A percentile compares a stretch with the other conserved stretches of the same genome.
Evolutionary conservation across 2,113 vertebrate species (phyloP).

Genomic region (Calonectris borealis): DNA sequence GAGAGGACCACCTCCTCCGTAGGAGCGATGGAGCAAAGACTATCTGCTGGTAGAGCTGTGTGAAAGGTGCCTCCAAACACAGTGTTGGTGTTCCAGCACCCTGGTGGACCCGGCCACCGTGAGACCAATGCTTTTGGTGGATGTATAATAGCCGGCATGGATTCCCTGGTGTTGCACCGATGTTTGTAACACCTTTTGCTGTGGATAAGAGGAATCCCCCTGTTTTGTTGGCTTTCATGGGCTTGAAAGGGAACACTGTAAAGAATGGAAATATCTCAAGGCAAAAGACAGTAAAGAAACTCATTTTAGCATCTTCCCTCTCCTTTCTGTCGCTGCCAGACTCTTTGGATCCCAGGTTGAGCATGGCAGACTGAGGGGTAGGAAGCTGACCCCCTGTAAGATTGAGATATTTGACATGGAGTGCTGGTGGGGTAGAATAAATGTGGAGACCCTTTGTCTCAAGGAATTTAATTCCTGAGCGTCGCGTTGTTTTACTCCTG

Average conservation of each 20-base stretch:
- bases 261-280: background rate
- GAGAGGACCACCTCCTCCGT: background rate
- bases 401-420: background rate
- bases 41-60: background rate
- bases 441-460: background rate
- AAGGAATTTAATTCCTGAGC: background rate
- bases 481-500: background rate
- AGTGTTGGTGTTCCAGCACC: background rate
- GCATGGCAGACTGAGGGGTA: background rate
- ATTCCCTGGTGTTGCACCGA: background rate
- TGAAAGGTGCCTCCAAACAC: background rate
- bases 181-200: background rate
- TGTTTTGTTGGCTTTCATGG: background rate
- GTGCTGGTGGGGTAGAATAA: background rate
- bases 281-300: background rate
- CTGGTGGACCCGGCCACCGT: background rate
- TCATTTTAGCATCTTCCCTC: background rate
- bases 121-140: background rate
- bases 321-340: background rate
- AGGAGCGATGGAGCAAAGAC: background rate
- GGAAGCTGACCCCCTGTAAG: background rate
- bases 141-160: accelerated
- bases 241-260: background rate
- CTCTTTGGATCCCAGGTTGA: background rate
- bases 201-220: background rate